phyloP scores from a whole-genome alignment of 2,888 invertebrate species.

The Oxycera nigricornis region DNA sequence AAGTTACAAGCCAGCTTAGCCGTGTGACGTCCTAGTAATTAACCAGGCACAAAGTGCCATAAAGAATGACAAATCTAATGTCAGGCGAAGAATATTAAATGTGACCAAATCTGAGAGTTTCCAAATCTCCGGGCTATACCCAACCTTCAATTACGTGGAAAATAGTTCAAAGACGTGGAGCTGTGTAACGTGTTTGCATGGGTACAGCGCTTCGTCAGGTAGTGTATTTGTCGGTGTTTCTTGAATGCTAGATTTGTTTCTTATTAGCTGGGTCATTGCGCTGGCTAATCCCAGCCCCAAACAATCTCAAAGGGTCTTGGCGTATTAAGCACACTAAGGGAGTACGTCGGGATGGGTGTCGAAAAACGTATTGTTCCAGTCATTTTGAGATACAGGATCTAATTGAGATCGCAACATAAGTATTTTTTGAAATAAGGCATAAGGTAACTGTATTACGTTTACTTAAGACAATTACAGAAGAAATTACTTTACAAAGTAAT shows the following conservation, averaged over 20 bases:
- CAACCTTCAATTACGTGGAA: conserved; percentile 39
- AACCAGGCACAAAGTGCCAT: conserved; percentile 31
- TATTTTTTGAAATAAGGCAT: too few relatives aligned
- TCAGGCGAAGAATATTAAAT: conserved; percentile 36
- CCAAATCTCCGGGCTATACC: neutral
- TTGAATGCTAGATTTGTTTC: conserved; percentile 27
- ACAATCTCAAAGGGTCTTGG: neutral
- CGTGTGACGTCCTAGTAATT: conserved; percentile 35
- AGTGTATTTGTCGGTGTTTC: conserved; percentile 19
- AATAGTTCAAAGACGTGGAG: conserved; percentile 24
- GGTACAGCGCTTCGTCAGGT: conserved; percentile 4
- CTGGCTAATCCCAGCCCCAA: conserved; percentile 22
- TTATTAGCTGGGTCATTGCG: conserved; percentile 15
- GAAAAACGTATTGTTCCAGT: too few relatives aligned
- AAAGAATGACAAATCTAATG: conserved; percentile 37
- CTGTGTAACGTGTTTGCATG: conserved; percentile 7
- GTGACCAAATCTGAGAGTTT: conserved; percentile 19
- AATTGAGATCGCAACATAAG: too few relatives aligned
- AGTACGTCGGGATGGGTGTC: too few relatives aligned
- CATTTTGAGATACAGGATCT: too few relatives aligned
- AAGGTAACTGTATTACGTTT: too few relatives aligned
- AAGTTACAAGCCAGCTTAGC: conserved; percentile 9
- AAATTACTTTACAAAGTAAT: too few relatives aligned
- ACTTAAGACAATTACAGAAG: too few relatives aligned
- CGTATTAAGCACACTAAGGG: too few relatives aligned